These are phyloP conservation scores for Platorchestia sp. DNA, from an alignment of 1,140 invertebrate species.

Conservation along the genomic window DNA sequence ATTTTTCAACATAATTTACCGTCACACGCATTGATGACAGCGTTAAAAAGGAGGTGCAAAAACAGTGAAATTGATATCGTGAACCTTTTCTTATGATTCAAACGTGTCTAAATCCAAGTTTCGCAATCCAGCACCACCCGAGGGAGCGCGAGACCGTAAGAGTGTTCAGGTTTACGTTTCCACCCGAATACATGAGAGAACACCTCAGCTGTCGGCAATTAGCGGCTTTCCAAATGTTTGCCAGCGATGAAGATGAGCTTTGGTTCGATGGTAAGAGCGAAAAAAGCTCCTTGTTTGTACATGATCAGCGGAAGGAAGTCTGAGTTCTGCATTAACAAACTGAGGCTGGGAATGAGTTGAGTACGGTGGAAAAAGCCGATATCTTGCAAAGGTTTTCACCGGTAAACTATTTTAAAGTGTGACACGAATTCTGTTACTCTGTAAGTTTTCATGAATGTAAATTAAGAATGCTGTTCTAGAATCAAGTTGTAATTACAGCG, in stretches of 20 bases:
- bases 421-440: neutral
- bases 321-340: neutral
- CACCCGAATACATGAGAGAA: slow-evolving; percentile 11
- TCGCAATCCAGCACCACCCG: neutral
- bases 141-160: neutral
- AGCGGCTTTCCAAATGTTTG: slow-evolving; percentile 51
- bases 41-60: neutral
- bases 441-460: neutral
- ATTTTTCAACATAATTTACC: no score
- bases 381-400: neutral
- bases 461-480: neutral
- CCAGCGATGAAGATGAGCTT: slow-evolving; percentile 28
- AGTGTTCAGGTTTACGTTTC: slow-evolving; percentile 36
- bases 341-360: neutral
- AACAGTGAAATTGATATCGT: neutral
- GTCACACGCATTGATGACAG: neutral
- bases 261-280: neutral
- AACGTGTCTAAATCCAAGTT: neutral
- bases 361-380: neutral
- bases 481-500: neutral
- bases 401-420: neutral
- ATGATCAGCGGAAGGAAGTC: neutral
- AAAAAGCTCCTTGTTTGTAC: slow-evolving; percentile 15
- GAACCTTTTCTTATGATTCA: neutral
- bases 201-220: slow-evolving; percentile 48